Evolutionary conservation across 1,140 invertebrate genomes (phyloP).

Genomic region (Lepidostoma basale): DNA sequence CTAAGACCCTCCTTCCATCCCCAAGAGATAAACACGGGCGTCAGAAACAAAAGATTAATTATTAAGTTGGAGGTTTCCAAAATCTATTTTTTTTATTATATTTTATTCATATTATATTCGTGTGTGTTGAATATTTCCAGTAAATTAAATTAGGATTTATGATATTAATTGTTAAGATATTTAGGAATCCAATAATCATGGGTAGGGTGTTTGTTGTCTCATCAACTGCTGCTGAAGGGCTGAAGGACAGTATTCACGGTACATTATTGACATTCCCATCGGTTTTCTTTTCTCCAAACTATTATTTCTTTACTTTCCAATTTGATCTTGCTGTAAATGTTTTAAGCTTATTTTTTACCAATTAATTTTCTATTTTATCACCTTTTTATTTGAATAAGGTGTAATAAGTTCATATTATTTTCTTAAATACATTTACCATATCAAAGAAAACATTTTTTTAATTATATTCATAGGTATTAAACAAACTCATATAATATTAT

Average conservation of each 20-base stretch:
- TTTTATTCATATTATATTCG: slow-evolving; percentile 19
- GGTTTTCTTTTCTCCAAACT: background rate
- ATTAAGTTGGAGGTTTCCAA: slow-evolving; percentile 1
- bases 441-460: slow-evolving; percentile 20
- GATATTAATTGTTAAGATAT: slow-evolving; percentile 33
- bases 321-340: slow-evolving; percentile 40
- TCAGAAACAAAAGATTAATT: background rate
- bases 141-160: slow-evolving; percentile 5
- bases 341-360: slow-evolving; percentile 29
- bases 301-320: slow-evolving; percentile 19
- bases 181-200: slow-evolving; percentile 15
- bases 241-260: slow-evolving; percentile 1
- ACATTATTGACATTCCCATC: background rate
- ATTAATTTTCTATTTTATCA: slow-evolving; percentile 21
- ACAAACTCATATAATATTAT: slow-evolving; percentile 37
- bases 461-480: slow-evolving; percentile 28
- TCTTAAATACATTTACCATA: slow-evolving; percentile 29
- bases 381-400: background rate
- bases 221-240: too few species aligned
- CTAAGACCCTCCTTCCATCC: too few species aligned
- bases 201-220: slow-evolving; percentile 30
- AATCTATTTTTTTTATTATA: slow-evolving; percentile 1
- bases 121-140: slow-evolving; percentile 17
- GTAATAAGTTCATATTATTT: slow-evolving; percentile 14
- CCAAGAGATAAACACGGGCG: background rate